phyloP scores from a whole-genome alignment of 1,140 invertebrate genomes.

The Drosophila nannoptera region DNA sequence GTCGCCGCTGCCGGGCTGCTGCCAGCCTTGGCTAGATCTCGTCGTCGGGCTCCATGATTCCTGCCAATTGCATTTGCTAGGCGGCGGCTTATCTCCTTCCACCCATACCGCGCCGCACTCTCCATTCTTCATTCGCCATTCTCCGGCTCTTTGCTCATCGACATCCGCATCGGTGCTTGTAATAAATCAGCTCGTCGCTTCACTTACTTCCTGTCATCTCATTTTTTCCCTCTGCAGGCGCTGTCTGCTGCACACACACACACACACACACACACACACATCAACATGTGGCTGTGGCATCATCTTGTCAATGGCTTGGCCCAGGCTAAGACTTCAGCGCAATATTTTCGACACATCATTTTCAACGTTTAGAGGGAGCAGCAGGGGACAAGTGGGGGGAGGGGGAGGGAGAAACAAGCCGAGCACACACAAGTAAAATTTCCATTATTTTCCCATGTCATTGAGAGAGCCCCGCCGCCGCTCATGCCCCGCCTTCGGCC shows the following conservation, averaged over 20 bases:
- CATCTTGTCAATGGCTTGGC: constrained; percentile 64
- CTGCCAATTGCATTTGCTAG: constrained; percentile 69
- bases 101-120: not conserved
- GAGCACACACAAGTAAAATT: constrained; percentile 48
- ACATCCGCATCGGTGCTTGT: constrained; percentile 46
- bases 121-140: not conserved
- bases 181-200: constrained; percentile 65
- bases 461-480: constrained; percentile 41
- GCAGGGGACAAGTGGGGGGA: constrained; percentile 1
- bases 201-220: constrained; percentile 34
- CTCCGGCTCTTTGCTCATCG: constrained; percentile 42
- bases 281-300: constrained; percentile 36
- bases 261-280: constrained; percentile 24
- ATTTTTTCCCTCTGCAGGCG: constrained; percentile 10
- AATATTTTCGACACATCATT: constrained; percentile 68
- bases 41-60: constrained; percentile 53
- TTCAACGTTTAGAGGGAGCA: constrained; percentile 59
- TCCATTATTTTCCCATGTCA: constrained; percentile 60
- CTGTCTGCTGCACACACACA: constrained; percentile 30
- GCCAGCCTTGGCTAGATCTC: constrained; percentile 18
- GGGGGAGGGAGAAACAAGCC: not conserved
- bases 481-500: not conserved
- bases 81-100: constrained; percentile 45
- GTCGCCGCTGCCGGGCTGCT: constrained; percentile 11
- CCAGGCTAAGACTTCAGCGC: constrained; percentile 44